These are phyloP conservation scores for Caenorhabditis drosophilae DNA, from an alignment of 2,888 invertebrate genomes.

Conservation along the genomic window DNA sequence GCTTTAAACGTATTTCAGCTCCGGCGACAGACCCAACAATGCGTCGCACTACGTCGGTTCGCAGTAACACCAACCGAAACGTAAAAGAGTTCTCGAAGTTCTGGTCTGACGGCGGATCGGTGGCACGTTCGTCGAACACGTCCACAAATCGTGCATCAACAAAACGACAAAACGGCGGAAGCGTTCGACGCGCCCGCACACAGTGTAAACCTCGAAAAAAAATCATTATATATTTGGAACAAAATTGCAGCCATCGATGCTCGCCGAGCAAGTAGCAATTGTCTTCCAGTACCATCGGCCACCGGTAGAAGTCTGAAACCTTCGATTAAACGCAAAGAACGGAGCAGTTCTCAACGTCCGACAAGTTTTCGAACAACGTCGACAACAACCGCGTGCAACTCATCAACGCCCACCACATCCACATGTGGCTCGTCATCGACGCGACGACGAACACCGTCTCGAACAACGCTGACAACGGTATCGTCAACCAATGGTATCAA, in stretches of 20 bases:
- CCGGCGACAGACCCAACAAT: constrained; percentile 25
- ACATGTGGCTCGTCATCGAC: too few species aligned
- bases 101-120: constrained; percentile 40
- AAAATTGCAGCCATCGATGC: background rate
- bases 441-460: too few species aligned
- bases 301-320: too few species aligned
- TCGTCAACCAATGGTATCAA: background rate
- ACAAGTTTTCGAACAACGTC: too few species aligned
- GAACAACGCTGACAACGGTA: background rate
- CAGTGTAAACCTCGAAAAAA: background rate
- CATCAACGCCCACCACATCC: too few species aligned
- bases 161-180: constrained; percentile 8
- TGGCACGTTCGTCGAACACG: constrained; percentile 12
- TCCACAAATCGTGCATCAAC: constrained; percentile 18
- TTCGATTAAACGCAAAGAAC: too few species aligned
- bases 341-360: too few species aligned
- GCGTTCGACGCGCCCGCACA: constrained; percentile 20
- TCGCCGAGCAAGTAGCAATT: too few species aligned
- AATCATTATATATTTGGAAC: background rate
- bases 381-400: too few species aligned
- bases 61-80: constrained; percentile 42
- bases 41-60: constrained; percentile 27
- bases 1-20: constrained; percentile 7
- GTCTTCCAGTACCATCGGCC: too few species aligned
- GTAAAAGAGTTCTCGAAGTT: constrained; percentile 45